Percentiles rank a stretch among this genome's conserved stretches.
Conservation (phyloP, 2,888 invertebrate species). For the Automeris io region DNA sequence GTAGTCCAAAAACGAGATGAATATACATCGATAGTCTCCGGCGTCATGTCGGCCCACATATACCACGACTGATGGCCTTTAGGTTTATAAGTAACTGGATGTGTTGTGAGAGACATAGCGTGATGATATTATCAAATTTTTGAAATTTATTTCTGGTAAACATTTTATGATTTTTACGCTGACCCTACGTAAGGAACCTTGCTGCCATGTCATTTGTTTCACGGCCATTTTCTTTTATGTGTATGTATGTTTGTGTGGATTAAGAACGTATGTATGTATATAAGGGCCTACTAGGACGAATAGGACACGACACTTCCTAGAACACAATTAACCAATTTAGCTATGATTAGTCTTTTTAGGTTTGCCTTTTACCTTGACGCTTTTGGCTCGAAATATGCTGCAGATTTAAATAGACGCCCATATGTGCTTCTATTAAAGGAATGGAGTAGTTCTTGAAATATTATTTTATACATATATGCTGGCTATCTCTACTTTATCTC, state of each 20-base stretch:
- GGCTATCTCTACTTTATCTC: no score
- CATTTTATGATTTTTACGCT: slow-evolving; percentile 29
- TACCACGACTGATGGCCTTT: no score
- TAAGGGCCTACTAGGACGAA: slow-evolving; percentile 64
- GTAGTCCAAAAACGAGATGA: no score
- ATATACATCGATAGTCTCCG: no score
- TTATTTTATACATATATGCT: no score
- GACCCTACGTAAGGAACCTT: slow-evolving; percentile 58
- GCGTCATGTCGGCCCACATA: no score
- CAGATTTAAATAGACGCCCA: slow-evolving; percentile 3
- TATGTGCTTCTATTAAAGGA: slow-evolving; percentile 6
- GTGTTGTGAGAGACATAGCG: no score
- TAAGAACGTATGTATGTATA: slow-evolving; percentile 23
- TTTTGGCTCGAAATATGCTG: neutral
- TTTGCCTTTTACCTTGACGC: slow-evolving; percentile 48
- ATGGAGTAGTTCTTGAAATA: no score
- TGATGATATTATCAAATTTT: no score
- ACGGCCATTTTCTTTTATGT: slow-evolving; percentile 45
- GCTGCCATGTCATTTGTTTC: slow-evolving; percentile 71
- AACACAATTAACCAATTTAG: slow-evolving; percentile 54
- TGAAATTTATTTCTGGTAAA: neutral
- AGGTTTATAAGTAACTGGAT: no score
- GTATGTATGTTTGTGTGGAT: slow-evolving; percentile 20
- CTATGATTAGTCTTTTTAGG: slow-evolving; percentile 52
- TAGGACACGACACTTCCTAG: slow-evolving; percentile 64